Conservation (phyloP, 1,140 invertebrate species). For the Hylaeus volcanicus region DNA sequence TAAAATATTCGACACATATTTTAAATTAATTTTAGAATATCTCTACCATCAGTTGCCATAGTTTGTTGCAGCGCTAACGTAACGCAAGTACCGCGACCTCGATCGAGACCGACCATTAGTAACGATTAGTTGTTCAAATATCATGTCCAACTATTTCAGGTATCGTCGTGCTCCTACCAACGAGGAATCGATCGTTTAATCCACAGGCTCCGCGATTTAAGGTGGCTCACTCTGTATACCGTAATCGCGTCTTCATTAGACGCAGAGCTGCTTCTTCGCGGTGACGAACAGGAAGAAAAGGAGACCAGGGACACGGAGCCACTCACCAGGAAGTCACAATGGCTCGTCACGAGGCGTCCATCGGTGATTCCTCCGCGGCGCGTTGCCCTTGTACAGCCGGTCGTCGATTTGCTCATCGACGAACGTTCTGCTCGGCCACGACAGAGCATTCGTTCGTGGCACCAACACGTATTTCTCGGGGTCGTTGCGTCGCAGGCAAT, state of each 20-base stretch:
- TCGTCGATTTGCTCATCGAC: constrained; percentile 8
- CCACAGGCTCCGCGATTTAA: too few species aligned
- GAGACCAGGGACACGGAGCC: constrained; percentile 20
- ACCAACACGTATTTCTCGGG: constrained; percentile 24
- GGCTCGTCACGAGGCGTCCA: constrained; percentile 3
- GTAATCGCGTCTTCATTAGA: not conserved
- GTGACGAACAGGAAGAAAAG: not conserved
- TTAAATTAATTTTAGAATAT: not conserved
- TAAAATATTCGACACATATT: not conserved
- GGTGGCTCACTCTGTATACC: too few species aligned
- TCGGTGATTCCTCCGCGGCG: constrained; percentile 12
- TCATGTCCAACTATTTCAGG: too few species aligned
- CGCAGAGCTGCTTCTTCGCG: not conserved
- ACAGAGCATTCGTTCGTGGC: constrained; percentile 11
- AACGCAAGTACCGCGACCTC: not conserved
- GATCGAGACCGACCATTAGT: not conserved
- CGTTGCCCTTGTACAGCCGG: constrained; percentile 7
- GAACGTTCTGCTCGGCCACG: not conserved
- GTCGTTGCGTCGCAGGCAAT: constrained; percentile 40
- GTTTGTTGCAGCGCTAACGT: constrained; percentile 34
- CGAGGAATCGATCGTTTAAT: too few species aligned
- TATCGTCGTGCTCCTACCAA: too few species aligned
- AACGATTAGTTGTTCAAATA: too few species aligned
- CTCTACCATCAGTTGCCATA: not conserved
- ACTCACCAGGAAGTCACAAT: constrained; percentile 55